Evolutionary conservation across 2,888 invertebrate genomes (phyloP).

Genomic region (Volucella inanis): DNA sequence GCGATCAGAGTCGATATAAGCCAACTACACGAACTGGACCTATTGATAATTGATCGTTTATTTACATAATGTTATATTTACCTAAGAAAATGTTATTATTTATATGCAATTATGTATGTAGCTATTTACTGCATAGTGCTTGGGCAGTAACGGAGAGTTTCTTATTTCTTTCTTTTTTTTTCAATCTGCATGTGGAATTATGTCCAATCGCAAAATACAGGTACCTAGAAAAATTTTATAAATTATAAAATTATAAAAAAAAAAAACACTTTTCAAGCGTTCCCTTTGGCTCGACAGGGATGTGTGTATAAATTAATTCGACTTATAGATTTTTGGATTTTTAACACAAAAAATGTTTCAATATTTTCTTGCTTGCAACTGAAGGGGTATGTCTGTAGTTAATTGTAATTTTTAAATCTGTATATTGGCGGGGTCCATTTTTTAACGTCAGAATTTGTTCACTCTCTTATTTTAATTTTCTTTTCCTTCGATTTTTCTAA

Average conservation of each 20-base stretch:
- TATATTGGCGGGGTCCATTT: conserved; percentile 52
- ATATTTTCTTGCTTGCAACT: conserved; percentile 56
- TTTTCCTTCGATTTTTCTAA: no score
- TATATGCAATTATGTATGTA: conserved; percentile 16
- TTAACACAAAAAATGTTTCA: conserved; percentile 17
- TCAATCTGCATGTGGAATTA: conserved; percentile 5
- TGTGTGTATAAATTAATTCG: conserved; percentile 6
- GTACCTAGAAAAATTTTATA: conserved; percentile 55
- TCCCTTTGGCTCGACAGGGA: conserved; percentile 12
- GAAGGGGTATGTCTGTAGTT: conserved; percentile 8
- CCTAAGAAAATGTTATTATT: conserved; percentile 41
- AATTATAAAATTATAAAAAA: not conserved
- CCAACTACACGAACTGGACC: conserved; percentile 47
- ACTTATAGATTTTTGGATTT: conserved; percentile 33
- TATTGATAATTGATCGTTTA: conserved; percentile 56
- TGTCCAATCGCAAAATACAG: conserved; percentile 54
- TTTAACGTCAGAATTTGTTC: conserved; percentile 29
- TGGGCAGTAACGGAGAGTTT: conserved; percentile 30
- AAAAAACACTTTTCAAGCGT: no score
- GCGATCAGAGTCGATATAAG: conserved; percentile 45
- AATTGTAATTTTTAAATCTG: conserved; percentile 37
- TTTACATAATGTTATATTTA: conserved; percentile 67
- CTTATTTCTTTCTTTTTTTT: not conserved
- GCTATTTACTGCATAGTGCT: conserved; percentile 38
- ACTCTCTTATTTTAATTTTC: not conserved